These are phyloP conservation scores for Tanypteryx hageni DNA, from an alignment of 2,888 invertebrate genomes.

Conservation along the genomic window DNA sequence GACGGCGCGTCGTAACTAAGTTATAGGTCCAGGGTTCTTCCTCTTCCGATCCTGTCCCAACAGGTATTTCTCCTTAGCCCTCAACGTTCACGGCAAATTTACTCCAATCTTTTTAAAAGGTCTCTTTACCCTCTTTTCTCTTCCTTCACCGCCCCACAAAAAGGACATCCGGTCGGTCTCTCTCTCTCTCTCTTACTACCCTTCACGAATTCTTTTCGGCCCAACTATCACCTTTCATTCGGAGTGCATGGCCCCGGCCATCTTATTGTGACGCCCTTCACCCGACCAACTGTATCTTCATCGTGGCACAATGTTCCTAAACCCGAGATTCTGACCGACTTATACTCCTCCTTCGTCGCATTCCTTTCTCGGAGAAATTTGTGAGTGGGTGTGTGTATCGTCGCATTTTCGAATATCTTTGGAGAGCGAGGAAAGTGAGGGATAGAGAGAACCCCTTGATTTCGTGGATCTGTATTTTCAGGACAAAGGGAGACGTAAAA, in stretches of 20 bases:
- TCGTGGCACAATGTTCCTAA: neutral
- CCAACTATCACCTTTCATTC: neutral
- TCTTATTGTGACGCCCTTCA: neutral
- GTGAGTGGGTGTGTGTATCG: neutral
- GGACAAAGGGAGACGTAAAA: no score
- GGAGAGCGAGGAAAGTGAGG: no score
- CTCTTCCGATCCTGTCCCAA: neutral
- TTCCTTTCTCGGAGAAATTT: conserved; percentile 7
- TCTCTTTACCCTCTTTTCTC: neutral
- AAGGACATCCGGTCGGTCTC: neutral
- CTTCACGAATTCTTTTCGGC: neutral
- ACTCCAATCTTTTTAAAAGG: neutral
- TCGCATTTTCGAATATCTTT: neutral
- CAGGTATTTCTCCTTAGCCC: conserved; percentile 1
- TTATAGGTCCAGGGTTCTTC: neutral
- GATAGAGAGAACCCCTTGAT: no score
- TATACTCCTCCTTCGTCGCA: neutral
- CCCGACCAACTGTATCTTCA: neutral
- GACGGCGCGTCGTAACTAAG: conserved; percentile 7
- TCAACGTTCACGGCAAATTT: conserved; percentile 20
- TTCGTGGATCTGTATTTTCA: no score
- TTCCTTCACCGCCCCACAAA: neutral
- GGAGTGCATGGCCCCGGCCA: neutral
- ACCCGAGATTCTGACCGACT: no score
- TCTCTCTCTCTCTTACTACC: neutral